These are phyloP conservation scores for Cremastinae sp. DNA, from an alignment of 2,888 invertebrate genomes.

Conservation along the genomic window DNA sequence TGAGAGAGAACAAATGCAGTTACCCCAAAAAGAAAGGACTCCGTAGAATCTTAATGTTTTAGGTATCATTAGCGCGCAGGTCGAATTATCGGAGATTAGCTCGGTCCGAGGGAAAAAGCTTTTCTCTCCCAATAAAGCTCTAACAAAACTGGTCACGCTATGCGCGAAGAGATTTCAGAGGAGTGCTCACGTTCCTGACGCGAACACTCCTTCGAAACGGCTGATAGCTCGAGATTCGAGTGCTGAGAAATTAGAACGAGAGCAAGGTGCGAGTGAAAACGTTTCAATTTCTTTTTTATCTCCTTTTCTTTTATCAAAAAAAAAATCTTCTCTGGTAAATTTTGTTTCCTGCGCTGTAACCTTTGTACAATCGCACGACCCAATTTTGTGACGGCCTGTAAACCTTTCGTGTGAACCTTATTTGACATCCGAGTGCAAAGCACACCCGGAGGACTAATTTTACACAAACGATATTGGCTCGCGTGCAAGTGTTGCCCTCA, in stretches of 20 bases:
- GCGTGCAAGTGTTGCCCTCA: constrained; percentile 15
- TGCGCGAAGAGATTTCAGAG: constrained; percentile 23
- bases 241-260: constrained; percentile 10
- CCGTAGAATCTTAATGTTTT: neutral
- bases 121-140: too few relatives aligned
- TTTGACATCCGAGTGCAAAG: neutral
- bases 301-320: too few relatives aligned
- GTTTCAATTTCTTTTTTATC: neutral
- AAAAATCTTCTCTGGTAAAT: neutral
- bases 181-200: constrained; percentile 26
- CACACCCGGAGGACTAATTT: constrained; percentile 35
- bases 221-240: constrained; percentile 28
- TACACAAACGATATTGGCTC: constrained; percentile 2
- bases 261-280: neutral
- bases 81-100: constrained; percentile 18
- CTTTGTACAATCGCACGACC: constrained; percentile 33
- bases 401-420: constrained; percentile 29
- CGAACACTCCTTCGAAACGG: constrained; percentile 15
- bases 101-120: constrained; percentile 2
- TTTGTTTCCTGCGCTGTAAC: too few relatives aligned
- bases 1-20: constrained; percentile 2
- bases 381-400: constrained; percentile 30
- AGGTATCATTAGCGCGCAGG: constrained; percentile 11
- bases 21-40: neutral
- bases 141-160: constrained; percentile 38